phyloP scores from a whole-genome alignment of 1,140 invertebrate genomes.

The Harpegnathos saltator region DNA sequence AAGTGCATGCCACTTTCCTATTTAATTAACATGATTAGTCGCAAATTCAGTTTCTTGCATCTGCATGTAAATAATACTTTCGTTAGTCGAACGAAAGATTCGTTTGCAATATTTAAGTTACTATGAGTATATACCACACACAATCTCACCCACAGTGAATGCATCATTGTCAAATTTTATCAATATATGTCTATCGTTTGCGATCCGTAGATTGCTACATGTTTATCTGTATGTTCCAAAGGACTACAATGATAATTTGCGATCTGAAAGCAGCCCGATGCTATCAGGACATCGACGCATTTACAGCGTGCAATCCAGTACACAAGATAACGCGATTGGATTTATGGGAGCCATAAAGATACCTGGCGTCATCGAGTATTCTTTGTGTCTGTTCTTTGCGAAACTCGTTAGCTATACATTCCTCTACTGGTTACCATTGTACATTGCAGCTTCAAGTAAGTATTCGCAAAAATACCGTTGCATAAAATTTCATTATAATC shows the following conservation, averaged over 20 bases:
- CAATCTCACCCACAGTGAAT: neutral
- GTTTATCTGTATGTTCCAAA: conserved; percentile 61
- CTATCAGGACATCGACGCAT: conserved; percentile 73
- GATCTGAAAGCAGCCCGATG: conserved; percentile 82
- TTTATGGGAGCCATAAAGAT: conserved; percentile 92
- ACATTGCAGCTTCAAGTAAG: conserved; percentile 94
- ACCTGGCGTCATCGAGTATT: conserved; percentile 98
- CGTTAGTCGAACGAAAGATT: conserved; percentile 14
- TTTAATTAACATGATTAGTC: conserved; percentile 47
- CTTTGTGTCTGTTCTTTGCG: conserved; percentile 97
- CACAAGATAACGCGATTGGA: conserved; percentile 90
- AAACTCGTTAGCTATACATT: conserved; percentile 99
- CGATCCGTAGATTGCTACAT: conserved; percentile 3
- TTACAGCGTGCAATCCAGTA: conserved; percentile 43
- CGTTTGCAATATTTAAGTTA: neutral
- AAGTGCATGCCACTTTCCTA: conserved; percentile 84
- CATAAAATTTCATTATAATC: conserved; percentile 22
- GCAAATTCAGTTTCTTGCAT: neutral
- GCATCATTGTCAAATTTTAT: conserved; percentile 30
- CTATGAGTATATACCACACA: too few species aligned
- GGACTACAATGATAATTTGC: conserved; percentile 58
- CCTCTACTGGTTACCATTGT: conserved; percentile 97
- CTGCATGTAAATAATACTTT: neutral
- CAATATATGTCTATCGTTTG: neutral
- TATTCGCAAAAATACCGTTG: conserved; percentile 67